A percentile compares a stretch with the other conserved stretches of the same genome.
These are phyloP conservation scores for Ceuthmochares aereus DNA, from an alignment of 2,113 vertebrate species.

Conservation along the genomic window DNA sequence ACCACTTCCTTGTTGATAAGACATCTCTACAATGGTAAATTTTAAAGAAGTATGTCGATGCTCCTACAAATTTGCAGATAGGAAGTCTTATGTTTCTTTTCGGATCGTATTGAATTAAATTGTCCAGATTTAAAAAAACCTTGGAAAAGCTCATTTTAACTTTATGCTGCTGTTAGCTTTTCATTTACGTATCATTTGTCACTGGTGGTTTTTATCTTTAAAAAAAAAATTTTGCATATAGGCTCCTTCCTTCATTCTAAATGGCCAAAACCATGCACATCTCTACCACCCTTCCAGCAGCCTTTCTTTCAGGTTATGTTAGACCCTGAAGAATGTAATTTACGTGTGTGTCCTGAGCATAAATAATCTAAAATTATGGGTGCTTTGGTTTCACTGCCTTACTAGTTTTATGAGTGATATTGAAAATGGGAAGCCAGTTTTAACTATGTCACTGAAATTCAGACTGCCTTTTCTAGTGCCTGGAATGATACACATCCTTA, in stretches of 20 bases:
- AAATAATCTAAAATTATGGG: background rate
- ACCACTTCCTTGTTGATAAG: background rate
- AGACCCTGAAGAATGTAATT: constrained; percentile 43
- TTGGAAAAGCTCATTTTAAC: background rate
- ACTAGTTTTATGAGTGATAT: background rate
- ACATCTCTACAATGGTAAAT: background rate
- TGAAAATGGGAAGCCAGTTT: background rate
- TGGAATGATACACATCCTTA: background rate
- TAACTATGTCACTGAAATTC: background rate
- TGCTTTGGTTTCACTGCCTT: constrained; percentile 55
- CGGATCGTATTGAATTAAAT: background rate
- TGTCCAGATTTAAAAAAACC: background rate
- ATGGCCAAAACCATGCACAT: background rate
- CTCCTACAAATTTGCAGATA: background rate
- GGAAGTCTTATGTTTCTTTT: background rate
- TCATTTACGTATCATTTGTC: background rate
- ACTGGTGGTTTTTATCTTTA: background rate
- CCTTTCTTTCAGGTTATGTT: background rate
- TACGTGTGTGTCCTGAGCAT: background rate
- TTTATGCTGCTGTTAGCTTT: background rate
- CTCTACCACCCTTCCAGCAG: background rate
- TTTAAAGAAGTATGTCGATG: background rate
- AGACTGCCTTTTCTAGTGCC: constrained; percentile 31
- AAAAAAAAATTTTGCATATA: background rate
- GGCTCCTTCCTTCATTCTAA: background rate